Evolutionary conservation across 2,797 vertebrate species (phyloP), one percentile per base, ranked within the genome.

Genomic region (Lacerta viridis): DNA sequence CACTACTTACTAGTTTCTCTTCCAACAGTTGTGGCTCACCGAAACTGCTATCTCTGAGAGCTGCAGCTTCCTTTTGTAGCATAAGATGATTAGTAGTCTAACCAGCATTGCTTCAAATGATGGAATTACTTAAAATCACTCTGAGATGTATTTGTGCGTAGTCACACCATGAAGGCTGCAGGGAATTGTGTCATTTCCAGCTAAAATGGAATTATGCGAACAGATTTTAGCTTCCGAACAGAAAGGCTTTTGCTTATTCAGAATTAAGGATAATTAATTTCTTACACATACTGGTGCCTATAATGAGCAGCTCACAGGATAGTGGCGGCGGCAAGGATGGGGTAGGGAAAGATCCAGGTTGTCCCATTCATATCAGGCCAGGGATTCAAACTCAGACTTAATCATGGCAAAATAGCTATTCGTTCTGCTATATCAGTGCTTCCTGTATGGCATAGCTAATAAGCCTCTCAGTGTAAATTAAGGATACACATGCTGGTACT

Each of bases 241-340:
- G 83, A 36, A 91, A 75, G 29, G 27, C 0, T 90, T 90, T 79
- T 77, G 27, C 76, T 93, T 92, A 90, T 90, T 88, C 43, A 33
- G 36, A 41, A 43, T 68, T 61, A 1, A 90, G 15, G 71, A 78
- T 85, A 78, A 17, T 39, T 59, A 66, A 66, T 0, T 0, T 25
- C 25, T 25, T 17, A 59, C 23, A 50, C 41, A 83, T n/a, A 46
- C 55, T 68, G 36, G 7, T 79, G 85, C 64, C 59, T 85, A n/a
- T 74, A 15, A 23, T 87, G 84, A 9, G 69, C 66, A 72, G 17
- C 77, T 89, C 87, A 55, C 5, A 84, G 87, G 33, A 3, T 5
- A 20, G 4, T 64, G 13, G 11, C 2, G 11, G 1, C 46, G 29
- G 25, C 18, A 2, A 36, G 55, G 79, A 39, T 39, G 46, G 4